Conservation (phyloP, 1,140 invertebrate genomes). For the Camponotus pennsylvanicus region DNA sequence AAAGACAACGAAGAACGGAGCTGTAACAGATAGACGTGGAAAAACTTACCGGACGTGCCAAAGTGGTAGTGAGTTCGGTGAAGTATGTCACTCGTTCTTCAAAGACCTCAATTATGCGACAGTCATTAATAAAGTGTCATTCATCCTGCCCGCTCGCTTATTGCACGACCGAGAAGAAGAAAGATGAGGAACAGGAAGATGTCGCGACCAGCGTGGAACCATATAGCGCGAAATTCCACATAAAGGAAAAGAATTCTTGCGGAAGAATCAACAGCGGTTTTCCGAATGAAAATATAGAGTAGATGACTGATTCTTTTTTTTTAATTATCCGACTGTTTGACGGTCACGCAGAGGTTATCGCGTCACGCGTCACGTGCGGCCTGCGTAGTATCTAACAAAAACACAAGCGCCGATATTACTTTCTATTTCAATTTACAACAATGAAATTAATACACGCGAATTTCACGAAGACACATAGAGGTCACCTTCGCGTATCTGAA, state of each 20-base stretch:
- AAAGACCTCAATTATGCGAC: conserved; percentile 65
- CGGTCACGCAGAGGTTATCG: not conserved
- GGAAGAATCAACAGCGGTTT: conserved; percentile 40
- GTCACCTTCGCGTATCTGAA: not conserved
- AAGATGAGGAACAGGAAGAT: not conserved
- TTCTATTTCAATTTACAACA: not conserved
- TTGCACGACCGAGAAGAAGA: not conserved
- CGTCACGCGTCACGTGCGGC: not conserved
- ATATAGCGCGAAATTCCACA: conserved; percentile 14
- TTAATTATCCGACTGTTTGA: not conserved
- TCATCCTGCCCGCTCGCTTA: conserved; percentile 10
- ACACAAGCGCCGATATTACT: too few species aligned
- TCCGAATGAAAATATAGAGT: not conserved
- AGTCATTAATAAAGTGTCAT: conserved; percentile 63
- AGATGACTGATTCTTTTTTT: conserved; percentile 22
- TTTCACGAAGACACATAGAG: not conserved
- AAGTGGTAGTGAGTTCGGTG: conserved; percentile 21
- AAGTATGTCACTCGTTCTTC: conserved; percentile 34
- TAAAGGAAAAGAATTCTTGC: conserved; percentile 53
- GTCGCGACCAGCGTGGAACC: not conserved
- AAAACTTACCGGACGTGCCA: conserved; percentile 60
- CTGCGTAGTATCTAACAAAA: too few species aligned
- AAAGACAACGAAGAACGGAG: not conserved
- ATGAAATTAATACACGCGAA: not conserved
- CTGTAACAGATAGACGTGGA: conserved; percentile 16